Percentiles rank a stretch among this genome's conserved stretches.
phyloP scores from a whole-genome alignment of 2,888 invertebrate genomes.

The Pheosia gnoma region DNA sequence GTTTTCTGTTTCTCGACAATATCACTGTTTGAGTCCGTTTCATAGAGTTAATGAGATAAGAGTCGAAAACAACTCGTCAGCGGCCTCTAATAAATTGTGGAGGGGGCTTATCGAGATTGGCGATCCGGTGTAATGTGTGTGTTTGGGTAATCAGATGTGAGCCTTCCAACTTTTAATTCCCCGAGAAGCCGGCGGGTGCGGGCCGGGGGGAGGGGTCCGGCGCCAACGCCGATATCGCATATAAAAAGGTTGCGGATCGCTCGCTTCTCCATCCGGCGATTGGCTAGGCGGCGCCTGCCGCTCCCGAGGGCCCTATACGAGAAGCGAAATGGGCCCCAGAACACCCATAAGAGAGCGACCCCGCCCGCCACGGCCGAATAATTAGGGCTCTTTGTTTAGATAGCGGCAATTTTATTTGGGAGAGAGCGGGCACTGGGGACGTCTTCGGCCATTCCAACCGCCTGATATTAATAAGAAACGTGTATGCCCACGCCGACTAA shows the following conservation, averaged over 20 bases:
- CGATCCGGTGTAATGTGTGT: constrained; percentile 74
- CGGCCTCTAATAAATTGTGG: constrained; percentile 70
- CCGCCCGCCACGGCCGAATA: constrained; percentile 86
- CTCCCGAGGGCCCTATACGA: constrained; percentile 86
- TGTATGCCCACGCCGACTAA: constrained; percentile 63
- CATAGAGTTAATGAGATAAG: constrained; percentile 57
- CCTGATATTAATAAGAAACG: constrained; percentile 83
- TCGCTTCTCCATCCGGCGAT: constrained; percentile 83
- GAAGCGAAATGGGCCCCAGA: constrained; percentile 87
- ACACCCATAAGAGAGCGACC: constrained; percentile 88
- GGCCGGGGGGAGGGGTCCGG: constrained; percentile 64
- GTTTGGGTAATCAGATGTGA: constrained; percentile 79
- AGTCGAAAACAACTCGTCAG: constrained; percentile 68
- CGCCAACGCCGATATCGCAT: constrained; percentile 78
- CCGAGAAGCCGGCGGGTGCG: constrained; percentile 53
- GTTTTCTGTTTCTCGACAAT: constrained; percentile 32
- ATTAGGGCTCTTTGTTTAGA: constrained; percentile 87
- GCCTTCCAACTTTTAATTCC: constrained; percentile 80
- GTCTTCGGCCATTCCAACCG: constrained; percentile 80
- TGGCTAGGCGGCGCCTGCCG: constrained; percentile 86
- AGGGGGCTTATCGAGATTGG: constrained; percentile 76
- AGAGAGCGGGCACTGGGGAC: constrained; percentile 82
- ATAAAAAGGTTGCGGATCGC: constrained; percentile 84
- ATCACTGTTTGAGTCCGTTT: constrained; percentile 37
- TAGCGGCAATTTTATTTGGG: constrained; percentile 85